Percentiles rank a stretch among this genome's conserved stretches.
These are phyloP conservation scores for Dermatemys mawii DNA, from an alignment of 2,113 vertebrate species.

Conservation along the genomic window DNA sequence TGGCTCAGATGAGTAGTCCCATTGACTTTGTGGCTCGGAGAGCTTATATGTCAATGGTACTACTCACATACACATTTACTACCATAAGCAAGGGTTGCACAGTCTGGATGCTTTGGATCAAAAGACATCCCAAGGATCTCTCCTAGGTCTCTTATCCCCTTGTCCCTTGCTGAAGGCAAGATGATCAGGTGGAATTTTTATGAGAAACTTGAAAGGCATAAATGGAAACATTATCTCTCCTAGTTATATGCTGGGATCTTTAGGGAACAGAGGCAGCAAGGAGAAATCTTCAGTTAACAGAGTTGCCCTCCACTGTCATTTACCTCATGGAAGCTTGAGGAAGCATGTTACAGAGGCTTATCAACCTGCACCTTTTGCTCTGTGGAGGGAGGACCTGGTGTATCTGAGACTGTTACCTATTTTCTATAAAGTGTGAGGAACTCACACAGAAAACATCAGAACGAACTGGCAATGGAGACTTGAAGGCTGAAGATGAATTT, in stretches of 20 bases:
- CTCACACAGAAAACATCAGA: background rate
- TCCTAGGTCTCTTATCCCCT: background rate
- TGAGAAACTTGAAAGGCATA: background rate
- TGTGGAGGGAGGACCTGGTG: background rate
- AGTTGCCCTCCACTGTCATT: background rate
- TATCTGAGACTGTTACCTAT: background rate
- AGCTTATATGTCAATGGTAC: slow-evolving; percentile 55
- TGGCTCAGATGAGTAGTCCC: slow-evolving; percentile 64
- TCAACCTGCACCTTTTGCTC: background rate
- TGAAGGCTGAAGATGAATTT: background rate
- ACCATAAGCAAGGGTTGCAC: slow-evolving; percentile 44
- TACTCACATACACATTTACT: slow-evolving; percentile 36
- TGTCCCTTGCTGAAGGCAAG: background rate
- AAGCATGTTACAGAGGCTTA: background rate
- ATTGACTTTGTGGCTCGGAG: slow-evolving; percentile 64
- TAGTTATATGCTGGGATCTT: background rate
- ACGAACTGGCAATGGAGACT: background rate
- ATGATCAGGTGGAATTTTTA: background rate
- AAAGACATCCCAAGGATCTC: background rate
- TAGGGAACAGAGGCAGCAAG: background rate
- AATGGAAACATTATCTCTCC: slow-evolving; percentile 5
- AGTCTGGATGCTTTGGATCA: background rate
- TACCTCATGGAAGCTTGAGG: background rate
- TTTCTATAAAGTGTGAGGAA: background rate
- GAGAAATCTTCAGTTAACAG: background rate